Evolutionary conservation across 92 coral and sea anemone genomes (phyloP), one percentile per base, ranked within the genome.

Genomic region (Heteractis magnifica): DNA sequence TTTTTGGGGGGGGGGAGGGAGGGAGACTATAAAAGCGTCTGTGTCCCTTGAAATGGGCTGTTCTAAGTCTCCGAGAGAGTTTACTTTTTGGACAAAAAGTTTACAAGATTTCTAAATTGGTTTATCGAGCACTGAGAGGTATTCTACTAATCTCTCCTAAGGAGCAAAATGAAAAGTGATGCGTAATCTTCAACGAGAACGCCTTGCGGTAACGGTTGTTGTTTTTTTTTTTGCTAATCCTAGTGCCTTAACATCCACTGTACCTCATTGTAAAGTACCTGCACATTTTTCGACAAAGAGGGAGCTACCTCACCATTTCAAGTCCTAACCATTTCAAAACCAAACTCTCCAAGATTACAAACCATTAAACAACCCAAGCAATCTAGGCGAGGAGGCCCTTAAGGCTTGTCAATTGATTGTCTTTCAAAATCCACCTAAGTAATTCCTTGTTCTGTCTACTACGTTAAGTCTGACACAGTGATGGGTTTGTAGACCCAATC

Each of bases 101-200:
- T 68, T 20, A 20, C 73, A 68, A 68, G 73, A 68, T 20, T 68
- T 10, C 14, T 68, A 68, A 68, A 68, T 68, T 68, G 73, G 73
- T 68, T 68, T 68, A 68, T 20, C 49, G 15, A 68, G 70, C 70
- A 62, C 70, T 62, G 70, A 68, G 73, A 68, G 73, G 49, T 68
- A 20, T 68, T 68, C 44, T 23, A 68, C 73, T 68, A 68, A 68
- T 68, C 73, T 68, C 73, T 68, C 6, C 71, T 26, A 68, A 68
- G 73, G 4, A 68, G 15, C 7, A 10, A 68, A 68, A 26, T 68
- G 49, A 68, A 68, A 68, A 68, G 49, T 64, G 23, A 5, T 64
- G 44, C 44, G 21, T 68, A 20, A 68, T 68, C 73, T 68, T 68
- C 15, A 68, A 68, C 49, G 73, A 62, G 23, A 23, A 62, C 12